A percentile compares a stretch with the other conserved stretches of the same genome.
These are phyloP conservation scores for Artibeus jamaicensis DNA, from an alignment of 2,797 vertebrate species.

Conservation along the genomic window DNA sequence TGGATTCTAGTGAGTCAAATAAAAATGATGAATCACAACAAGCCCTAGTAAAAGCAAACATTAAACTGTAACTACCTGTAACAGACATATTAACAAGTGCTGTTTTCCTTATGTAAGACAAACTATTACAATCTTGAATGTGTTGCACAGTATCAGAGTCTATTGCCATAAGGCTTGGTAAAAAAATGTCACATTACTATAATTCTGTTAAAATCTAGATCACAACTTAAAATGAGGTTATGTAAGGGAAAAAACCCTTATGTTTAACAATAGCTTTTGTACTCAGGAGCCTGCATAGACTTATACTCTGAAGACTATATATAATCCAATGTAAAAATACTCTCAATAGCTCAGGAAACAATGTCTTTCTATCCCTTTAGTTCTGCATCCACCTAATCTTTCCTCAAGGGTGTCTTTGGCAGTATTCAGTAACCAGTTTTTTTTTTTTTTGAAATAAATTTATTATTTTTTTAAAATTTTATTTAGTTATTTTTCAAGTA, in stretches of 20 bases:
- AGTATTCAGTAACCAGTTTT: constrained; percentile 52
- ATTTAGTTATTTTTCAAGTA: too few relatives aligned
- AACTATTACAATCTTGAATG: neutral
- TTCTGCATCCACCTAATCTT: neutral
- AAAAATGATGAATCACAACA: constrained; percentile 73
- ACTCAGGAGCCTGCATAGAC: constrained; percentile 46
- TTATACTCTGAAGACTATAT: neutral
- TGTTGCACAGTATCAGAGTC: constrained; percentile 12
- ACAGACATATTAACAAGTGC: constrained; percentile 48
- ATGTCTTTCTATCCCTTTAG: neutral
- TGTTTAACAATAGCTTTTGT: constrained; percentile 56
- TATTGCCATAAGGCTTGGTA: constrained; percentile 31
- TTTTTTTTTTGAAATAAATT: too few relatives aligned
- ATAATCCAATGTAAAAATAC: constrained; percentile 30
- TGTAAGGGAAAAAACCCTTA: constrained; percentile 47
- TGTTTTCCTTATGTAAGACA: constrained; percentile 20
- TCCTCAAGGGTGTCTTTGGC: neutral
- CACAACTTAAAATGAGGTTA: constrained; percentile 41
- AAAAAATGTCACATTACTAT: constrained; percentile 40
- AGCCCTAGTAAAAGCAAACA: constrained; percentile 71
- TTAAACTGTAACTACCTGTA: constrained; percentile 61
- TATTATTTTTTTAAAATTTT: too few relatives aligned
- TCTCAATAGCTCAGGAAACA: constrained; percentile 41
- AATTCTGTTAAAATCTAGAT: constrained; percentile 47
- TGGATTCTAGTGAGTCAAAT: constrained; percentile 62